Evolutionary conservation across 2,113 vertebrate genomes (phyloP), one percentile per base, ranked within the genome.

Genomic region (Copsychus sechellarum): DNA sequence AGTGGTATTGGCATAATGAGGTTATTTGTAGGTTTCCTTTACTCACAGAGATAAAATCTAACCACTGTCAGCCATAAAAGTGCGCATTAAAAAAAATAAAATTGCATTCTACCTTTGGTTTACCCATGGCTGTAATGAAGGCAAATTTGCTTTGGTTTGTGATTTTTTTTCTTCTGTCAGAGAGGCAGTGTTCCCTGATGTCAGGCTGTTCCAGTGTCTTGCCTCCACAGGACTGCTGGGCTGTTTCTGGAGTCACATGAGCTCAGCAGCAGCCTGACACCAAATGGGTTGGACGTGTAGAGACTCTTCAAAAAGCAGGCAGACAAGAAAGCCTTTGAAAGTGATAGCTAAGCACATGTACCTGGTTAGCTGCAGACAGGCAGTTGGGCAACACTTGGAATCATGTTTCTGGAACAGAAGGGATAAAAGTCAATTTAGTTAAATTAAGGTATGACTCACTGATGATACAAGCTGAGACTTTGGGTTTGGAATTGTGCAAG

Each of bases 1-100:
- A 90, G 54, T 43, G 36, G 14, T 77, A 42, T 51, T 95, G 92
- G 51, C 88, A 81, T 88, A 97, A 95, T 88, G 67, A 86, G 82
- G 85, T 92, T 94, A 90, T 95, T 93, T 3, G 2, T 80, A 94
- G 78, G 29, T 77, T 89, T 87, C 21, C 31, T 93, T 54, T 77
- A 57, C 40, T 87, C 45, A 16, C 23, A 57, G 69, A 56, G 43
- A 60, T 23, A 93, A 86, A 79, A 77, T 79, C 33, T 87, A 89
- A 65, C 43, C 20, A 42, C 40, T 33, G 3, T 80, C 34, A 82
- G 57, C n/a, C 33, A 67, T 53, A 51, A 92, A 91, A 90, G 6
- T 3, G 3, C 6, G 25, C 3, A 6, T 78, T 47, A 33, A 60
- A 77, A 34, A 58, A 33, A 54, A 36, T n/a, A n/a, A 12, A 67